A percentile compares a stretch with the other conserved stretches of the same genome.
Conservation (phyloP, 2,113 vertebrate genomes). For the Spea bombifrons region DNA sequence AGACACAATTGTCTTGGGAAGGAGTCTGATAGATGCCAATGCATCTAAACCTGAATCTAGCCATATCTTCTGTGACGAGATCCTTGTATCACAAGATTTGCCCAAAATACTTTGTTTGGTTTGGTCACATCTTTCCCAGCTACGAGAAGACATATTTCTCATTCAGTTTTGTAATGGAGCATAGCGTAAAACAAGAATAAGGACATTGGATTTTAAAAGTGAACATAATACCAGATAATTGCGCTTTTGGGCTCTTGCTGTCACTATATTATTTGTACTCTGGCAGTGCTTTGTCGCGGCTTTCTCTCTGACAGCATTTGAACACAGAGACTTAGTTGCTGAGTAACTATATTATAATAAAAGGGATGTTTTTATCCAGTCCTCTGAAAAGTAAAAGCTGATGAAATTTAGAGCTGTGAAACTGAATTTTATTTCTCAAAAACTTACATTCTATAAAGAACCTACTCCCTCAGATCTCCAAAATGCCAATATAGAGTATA, state of each 20-base stretch:
- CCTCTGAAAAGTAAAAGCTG: background rate
- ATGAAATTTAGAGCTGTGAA: background rate
- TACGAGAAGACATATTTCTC: background rate
- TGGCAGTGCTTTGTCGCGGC: background rate
- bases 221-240: constrained; percentile 1
- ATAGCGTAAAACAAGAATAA: background rate
- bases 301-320: constrained; percentile 5
- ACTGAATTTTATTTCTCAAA: too few species aligned
- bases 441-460: too few species aligned
- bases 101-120: background rate
- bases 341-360: constrained; percentile 12
- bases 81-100: background rate
- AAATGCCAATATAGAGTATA: too few species aligned
- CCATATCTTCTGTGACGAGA: too few species aligned
- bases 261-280: background rate
- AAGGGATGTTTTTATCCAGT: constrained; percentile 5
- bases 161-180: background rate
- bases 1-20: too few species aligned
- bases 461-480: too few species aligned
- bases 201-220: background rate
- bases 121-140: background rate
- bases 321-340: background rate
- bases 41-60: too few species aligned
- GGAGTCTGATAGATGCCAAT: too few species aligned
- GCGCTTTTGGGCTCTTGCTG: background rate